phyloP scores from a whole-genome alignment of 64 coral and sea anemone genomes.

The Montipora efflorescens region DNA sequence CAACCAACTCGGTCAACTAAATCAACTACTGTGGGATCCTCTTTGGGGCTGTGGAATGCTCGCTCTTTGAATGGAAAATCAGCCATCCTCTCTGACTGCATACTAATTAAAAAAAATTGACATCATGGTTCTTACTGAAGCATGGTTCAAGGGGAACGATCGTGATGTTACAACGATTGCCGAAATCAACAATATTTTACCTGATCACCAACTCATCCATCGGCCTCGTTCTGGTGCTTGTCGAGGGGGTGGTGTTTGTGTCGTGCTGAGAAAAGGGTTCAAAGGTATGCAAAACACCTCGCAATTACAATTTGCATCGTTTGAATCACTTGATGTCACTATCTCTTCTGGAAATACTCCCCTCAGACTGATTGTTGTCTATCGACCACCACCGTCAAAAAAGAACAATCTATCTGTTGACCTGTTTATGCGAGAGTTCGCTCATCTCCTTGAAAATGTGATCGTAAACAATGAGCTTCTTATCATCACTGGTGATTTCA shows the following conservation, averaged over 20 bases:
- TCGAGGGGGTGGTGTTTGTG: neutral
- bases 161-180: neutral
- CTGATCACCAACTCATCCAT: neutral
- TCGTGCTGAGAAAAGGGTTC: neutral
- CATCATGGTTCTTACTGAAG: conserved; percentile 20
- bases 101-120: conserved; percentile 25
- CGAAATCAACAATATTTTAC: neutral
- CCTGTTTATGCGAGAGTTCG: too few relatives aligned
- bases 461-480: too few relatives aligned
- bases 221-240: neutral
- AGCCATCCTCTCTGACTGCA: conserved; percentile 10
- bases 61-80: neutral
- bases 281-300: neutral
- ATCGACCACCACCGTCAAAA: too few relatives aligned
- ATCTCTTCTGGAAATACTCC: too few relatives aligned
- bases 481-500: too few relatives aligned
- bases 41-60: neutral
- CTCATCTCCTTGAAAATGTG: too few relatives aligned
- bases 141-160: neutral
- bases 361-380: too few relatives aligned
- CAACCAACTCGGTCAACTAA: neutral
- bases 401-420: too few relatives aligned
- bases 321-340: neutral
- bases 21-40: neutral
- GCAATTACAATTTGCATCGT: neutral